Percentiles rank a stretch among this genome's conserved stretches.
Evolutionary conservation across 2,797 vertebrate genomes (phyloP).

Genomic region (Microtus agrestis): DNA sequence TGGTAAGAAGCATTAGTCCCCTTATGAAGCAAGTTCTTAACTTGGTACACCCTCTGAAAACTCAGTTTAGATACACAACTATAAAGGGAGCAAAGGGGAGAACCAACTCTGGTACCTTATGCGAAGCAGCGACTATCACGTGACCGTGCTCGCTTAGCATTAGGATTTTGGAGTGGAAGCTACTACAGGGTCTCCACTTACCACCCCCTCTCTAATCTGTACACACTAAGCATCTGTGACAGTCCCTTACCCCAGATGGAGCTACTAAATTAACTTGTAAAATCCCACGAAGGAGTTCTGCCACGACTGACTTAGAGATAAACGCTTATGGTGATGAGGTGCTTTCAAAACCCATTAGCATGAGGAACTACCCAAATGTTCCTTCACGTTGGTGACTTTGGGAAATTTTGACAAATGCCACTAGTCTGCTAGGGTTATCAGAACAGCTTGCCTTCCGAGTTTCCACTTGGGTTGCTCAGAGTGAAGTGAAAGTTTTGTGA

Average conservation of each 20-base stretch:
- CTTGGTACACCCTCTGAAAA: too few species aligned
- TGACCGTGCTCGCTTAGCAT: too few species aligned
- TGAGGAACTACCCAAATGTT: not conserved
- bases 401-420: not conserved
- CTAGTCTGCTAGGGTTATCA: not conserved
- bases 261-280: conserved; percentile 30
- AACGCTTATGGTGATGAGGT: not conserved
- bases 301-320: not conserved
- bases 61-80: too few species aligned
- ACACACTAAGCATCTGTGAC: not conserved
- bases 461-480: not conserved
- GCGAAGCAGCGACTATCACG: too few species aligned
- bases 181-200: not conserved
- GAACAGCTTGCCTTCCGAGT: not conserved
- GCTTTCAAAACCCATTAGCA: not conserved
- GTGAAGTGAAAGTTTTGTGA: not conserved
- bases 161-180: not conserved
- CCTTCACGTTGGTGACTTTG: not conserved
- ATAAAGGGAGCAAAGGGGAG: too few species aligned
- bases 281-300: not conserved
- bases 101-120: too few species aligned
- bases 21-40: too few species aligned
- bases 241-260: not conserved
- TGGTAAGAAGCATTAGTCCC: too few species aligned
- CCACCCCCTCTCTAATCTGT: not conserved